A percentile compares a stretch with the other conserved stretches of the same genome.
phyloP scores from a whole-genome alignment of 2,113 vertebrate genomes.

The Genyomyrus donnyi region DNA sequence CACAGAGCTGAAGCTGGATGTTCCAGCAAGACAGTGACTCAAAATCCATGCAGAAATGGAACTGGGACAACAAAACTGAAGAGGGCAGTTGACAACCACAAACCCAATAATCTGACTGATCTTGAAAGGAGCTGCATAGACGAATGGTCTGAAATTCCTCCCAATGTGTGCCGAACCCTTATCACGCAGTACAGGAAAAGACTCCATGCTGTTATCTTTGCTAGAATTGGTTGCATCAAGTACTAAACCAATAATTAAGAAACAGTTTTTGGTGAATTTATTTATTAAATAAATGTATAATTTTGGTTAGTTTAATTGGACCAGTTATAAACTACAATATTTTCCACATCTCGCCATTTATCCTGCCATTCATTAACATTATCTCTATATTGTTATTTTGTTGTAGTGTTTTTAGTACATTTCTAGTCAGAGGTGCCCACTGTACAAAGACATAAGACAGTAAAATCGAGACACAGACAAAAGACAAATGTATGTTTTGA shows the following conservation, averaged over 20 bases:
- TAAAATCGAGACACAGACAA: not conserved
- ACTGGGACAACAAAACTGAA: not conserved
- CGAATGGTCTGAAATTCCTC: not conserved
- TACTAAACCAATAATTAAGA: not conserved
- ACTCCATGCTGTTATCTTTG: not conserved
- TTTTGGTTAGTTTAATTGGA: not conserved
- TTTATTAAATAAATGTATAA: not conserved
- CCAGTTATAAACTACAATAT: not conserved
- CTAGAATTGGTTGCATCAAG: not conserved
- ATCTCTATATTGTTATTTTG: not conserved
- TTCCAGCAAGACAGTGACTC: not conserved
- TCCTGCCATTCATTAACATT: not conserved
- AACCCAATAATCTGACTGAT: not conserved
- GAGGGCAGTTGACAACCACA: not conserved
- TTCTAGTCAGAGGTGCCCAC: not conserved
- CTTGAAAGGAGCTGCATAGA: not conserved
- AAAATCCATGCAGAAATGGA: not conserved
- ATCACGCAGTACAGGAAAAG: not conserved
- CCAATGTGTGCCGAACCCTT: not conserved
- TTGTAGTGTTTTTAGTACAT: not conserved
- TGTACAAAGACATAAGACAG: not conserved
- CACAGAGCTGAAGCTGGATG: not conserved
- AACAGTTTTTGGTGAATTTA: not conserved
- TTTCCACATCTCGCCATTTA: not conserved
- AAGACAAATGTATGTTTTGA: not conserved